phyloP scores from a whole-genome alignment of 2,888 invertebrate species.

The Hypena proboscidalis region DNA sequence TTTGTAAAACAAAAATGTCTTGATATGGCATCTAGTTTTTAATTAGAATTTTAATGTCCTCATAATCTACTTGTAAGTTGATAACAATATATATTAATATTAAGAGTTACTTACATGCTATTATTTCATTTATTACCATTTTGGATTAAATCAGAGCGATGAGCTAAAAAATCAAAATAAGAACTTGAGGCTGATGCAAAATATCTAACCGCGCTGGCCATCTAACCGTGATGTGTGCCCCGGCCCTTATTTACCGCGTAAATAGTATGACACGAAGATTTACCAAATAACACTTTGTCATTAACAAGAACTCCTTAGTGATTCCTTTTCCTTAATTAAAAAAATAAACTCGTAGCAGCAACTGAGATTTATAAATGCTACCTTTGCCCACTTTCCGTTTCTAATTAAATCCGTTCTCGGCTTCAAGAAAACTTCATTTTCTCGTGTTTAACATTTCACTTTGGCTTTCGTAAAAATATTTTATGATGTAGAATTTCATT shows the following conservation, averaged over 20 bases:
- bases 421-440: slow-evolving; percentile 23
- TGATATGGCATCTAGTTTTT: slow-evolving; percentile 17
- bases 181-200: too few relatives aligned
- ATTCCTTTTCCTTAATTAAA: slow-evolving; percentile 6
- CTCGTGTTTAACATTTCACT: slow-evolving; percentile 23
- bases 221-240: too few relatives aligned
- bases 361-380: slow-evolving; percentile 16
- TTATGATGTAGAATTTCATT: neutral
- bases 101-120: too few relatives aligned
- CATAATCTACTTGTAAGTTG: slow-evolving; percentile 15
- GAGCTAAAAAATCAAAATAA: too few relatives aligned
- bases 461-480: slow-evolving; percentile 1
- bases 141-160: too few relatives aligned
- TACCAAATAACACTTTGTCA: too few relatives aligned
- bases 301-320: too few relatives aligned
- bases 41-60: slow-evolving; percentile 17
- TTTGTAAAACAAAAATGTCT: slow-evolving; percentile 28
- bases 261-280: too few relatives aligned
- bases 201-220: too few relatives aligned
- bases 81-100: too few relatives aligned
- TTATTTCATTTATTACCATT: too few relatives aligned
- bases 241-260: too few relatives aligned
- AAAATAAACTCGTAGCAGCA: slow-evolving; percentile 6
- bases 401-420: slow-evolving; percentile 26
- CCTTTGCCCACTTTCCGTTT: slow-evolving; percentile 10